Conservation (phyloP, 2,113 vertebrate genomes). For the Aegotheles bennettii region DNA sequence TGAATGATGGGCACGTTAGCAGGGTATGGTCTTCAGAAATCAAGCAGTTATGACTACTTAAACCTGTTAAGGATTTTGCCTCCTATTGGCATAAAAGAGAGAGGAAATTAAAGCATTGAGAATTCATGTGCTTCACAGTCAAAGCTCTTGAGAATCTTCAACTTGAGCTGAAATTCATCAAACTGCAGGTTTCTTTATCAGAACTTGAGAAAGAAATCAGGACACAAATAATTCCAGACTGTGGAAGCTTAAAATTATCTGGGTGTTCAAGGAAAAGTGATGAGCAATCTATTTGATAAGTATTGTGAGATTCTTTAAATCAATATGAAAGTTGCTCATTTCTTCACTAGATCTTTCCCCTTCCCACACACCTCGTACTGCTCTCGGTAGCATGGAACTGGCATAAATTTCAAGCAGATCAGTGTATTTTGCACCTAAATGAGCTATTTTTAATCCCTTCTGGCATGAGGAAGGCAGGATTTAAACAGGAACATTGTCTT, state of each 20-base stretch:
- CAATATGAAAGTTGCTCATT: neutral
- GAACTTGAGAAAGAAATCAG: neutral
- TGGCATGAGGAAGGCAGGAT: neutral
- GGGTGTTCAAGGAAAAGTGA: neutral
- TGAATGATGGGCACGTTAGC: neutral
- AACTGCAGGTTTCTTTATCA: neutral
- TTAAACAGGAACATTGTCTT: neutral
- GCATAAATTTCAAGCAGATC: neutral
- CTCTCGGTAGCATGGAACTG: neutral
- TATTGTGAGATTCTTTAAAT: neutral
- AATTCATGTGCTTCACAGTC: neutral
- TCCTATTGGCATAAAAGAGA: neutral
- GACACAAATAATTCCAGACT: neutral
- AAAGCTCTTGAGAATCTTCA: neutral
- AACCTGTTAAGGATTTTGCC: neutral
- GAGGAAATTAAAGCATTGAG: neutral
- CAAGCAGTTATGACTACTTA: neutral
- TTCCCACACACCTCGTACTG: neutral
- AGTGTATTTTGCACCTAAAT: neutral
- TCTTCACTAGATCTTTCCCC: neutral
- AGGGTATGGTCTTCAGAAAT: neutral
- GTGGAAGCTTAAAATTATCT: neutral
- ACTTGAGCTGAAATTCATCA: neutral
- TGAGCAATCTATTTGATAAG: neutral
- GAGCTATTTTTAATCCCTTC: neutral